Evolutionary conservation across 2,113 vertebrate genomes (phyloP).

Genomic region (Eulemur rufifrons): DNA sequence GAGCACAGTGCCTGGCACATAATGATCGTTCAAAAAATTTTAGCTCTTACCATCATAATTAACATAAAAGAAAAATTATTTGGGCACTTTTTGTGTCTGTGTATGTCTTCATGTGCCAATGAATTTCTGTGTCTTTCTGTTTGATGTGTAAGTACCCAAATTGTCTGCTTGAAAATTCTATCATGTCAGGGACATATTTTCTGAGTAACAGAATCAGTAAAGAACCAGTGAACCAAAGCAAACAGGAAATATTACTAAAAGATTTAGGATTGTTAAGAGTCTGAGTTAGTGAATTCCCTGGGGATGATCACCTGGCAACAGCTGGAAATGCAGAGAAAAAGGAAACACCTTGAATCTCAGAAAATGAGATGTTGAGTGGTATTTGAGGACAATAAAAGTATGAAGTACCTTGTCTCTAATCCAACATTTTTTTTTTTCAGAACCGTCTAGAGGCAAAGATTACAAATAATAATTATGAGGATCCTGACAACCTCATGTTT

Average conservation of each 20-base stretch:
- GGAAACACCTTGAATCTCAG: not conserved
- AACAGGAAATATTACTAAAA: not conserved
- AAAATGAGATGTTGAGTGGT: not conserved
- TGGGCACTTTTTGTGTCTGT: not conserved
- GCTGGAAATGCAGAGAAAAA: not conserved
- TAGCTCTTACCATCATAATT: not conserved
- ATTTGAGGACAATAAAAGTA: not conserved
- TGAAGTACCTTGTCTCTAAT: not conserved
- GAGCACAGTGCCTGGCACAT: not conserved
- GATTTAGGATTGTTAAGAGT: not conserved
- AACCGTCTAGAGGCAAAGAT: constrained; percentile 57
- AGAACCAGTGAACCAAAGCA: not conserved
- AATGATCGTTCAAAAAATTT: not conserved
- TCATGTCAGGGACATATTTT: not conserved
- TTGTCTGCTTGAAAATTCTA: not conserved
- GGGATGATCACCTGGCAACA: rapidly evolving
- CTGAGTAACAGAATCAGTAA: not conserved
- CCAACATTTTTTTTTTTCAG: constrained; percentile 15
- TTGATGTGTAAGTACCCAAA: not conserved
- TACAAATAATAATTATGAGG: not conserved
- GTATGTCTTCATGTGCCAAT: not conserved
- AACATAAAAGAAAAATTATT: not conserved
- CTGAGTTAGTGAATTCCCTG: not conserved
- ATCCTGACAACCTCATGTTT: constrained; percentile 70
- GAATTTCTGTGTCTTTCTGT: not conserved